Base-by-base conservation (phyloP, 2,113 vertebrate species). In the Carlito syrichta region DNA sequence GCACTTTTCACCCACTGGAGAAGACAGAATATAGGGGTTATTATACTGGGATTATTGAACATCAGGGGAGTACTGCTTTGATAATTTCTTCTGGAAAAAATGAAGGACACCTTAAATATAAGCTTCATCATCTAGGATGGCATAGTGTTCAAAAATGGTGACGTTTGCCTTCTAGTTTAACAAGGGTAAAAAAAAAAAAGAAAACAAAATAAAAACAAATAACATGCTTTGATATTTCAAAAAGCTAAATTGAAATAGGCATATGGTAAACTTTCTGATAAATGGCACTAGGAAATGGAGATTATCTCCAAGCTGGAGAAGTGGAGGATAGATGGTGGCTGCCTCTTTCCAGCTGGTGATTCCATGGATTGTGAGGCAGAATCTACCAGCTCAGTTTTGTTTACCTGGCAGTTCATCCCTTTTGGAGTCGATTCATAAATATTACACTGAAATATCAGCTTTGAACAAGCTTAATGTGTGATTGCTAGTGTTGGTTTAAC, bases 401-500 rank as follows among this genome's bases (percentile, higher is more conserved):
- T 30, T 71, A 5, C 25, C 23, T 69, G n/a, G 20, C 16, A 38
- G 20, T 73, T 89, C 23, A 20, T 86, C 62, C 54, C 40, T 40
- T 7, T 60, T 66, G 16, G 48, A 96, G 40, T 63, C 45, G 60
- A 78, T 50, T 58, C 82, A 54, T 74, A 92, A 93, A 0, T 22
- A 30, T 69, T 81, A 8, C 0, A 54, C 32, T 43, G 73, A 74
- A 92, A 74, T 73, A 35, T 11, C 56, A 90, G n/a, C 74, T 86
- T 96, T 90, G 69, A 87, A 85, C 22, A 89, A 96, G 77, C 20
- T 43, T 92, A 35, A 30, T 43, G 6, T 52, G 74, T 60, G 50
- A 92, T 66, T 10, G 0, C n/a, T 78, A 60, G 19, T n/a, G 54
- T 68, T 52, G 38, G 6, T 96, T 94, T 87, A 71, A 93, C 0